Conservation (phyloP, 1,140 invertebrate species). For the Zaprionus ornatus region DNA sequence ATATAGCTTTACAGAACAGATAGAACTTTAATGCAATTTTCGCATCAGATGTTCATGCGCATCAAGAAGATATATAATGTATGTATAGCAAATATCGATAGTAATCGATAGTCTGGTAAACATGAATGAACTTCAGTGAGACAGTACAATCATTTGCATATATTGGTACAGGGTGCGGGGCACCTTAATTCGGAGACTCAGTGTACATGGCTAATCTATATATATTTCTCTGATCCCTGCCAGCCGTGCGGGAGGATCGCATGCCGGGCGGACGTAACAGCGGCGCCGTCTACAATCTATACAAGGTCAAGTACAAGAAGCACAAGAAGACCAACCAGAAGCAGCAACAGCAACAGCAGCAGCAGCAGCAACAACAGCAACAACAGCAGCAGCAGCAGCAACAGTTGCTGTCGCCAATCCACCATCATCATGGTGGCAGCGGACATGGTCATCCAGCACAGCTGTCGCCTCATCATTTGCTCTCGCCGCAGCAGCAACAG, state of each 20-base stretch:
- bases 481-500: conserved; percentile 82
- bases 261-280: conserved; percentile 99
- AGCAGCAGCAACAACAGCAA: conserved; percentile 77
- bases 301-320: conserved; percentile 99
- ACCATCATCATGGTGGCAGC: conserved; percentile 63
- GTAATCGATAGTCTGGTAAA: too few relatives aligned
- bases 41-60: too few relatives aligned
- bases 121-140: neutral
- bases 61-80: too few relatives aligned
- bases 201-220: conserved; percentile 12
- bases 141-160: neutral
- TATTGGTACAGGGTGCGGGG: neutral
- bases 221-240: conserved; percentile 43
- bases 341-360: conserved; percentile 85
- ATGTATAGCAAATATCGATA: too few relatives aligned
- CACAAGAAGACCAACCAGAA: conserved; percentile 92
- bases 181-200: conserved; percentile 16
- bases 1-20: too few relatives aligned
- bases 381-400: conserved; percentile 84
- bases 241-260: conserved; percentile 98
- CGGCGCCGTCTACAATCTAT: conserved; percentile 99
- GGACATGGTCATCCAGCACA: conserved; percentile 82
- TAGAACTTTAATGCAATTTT: too few relatives aligned
- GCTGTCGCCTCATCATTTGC: conserved; percentile 80
- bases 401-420: conserved; percentile 82